Base-by-base conservation (phyloP, 1,140 invertebrate genomes). In the Cydia splendana region DNA sequence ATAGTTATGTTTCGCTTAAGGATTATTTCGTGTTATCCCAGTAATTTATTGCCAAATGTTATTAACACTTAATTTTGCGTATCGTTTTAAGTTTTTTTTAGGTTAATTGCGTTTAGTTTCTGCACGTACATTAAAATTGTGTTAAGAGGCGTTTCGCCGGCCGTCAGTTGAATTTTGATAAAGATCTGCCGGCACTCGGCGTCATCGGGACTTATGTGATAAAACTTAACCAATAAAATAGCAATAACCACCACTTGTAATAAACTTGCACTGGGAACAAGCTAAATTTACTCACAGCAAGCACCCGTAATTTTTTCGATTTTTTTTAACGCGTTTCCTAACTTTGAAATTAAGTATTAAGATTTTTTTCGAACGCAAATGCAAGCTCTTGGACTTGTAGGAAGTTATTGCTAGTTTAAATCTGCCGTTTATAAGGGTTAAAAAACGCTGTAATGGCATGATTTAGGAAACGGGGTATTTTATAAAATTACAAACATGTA, bases 41-140 rank as follows among this genome's bases (percentile, higher is more conserved):
- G 88, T 91, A 92, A 91, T 91, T 92, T 92, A 92, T 92, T 92
- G 88, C 89, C 91, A 91, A 91, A 91, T 90, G 89, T 92, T 91
- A 88, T 90, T 90, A 91, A 90, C 88, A 91, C 82, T 75, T 86
- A 82, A 81, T 83, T 85, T 85, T 80, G 81, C 75, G 73, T 83
- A 78, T 75, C n/a, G 71, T 75, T 74, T 79, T 83, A 84, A 85
- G 80, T 84, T 83, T 85, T 76, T 82, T 76, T 82, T 84, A 82
- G 80, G 83, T 87, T 80, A 74, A 78, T 82, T 48, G 77, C 28
- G 78, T 84, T 84, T 80, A 82, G 81, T 87, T 83, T 76, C 77
- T 77, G 53, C 30, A 69, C 67, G 71, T 48, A 74, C 42, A 45
- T 74, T 74, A 28, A 74, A 71, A 45, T 74, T 45, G 71, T 74